A percentile compares a stretch with the other conserved stretches of the same genome.
phyloP scores from a whole-genome alignment of 2,888 invertebrate species.

The Himalopsyche kuldschensis region DNA sequence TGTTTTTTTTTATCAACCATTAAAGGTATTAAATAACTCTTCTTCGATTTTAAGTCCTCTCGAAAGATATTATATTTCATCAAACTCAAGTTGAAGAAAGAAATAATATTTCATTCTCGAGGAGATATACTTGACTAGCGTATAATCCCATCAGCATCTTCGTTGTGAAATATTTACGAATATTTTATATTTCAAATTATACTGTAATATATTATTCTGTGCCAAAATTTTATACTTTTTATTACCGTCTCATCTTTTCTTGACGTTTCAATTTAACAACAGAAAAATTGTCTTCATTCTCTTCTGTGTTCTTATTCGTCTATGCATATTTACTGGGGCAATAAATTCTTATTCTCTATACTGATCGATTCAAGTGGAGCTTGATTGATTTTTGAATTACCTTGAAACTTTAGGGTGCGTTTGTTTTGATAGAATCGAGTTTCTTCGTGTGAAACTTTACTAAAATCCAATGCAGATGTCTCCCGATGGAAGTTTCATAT shows the following conservation, averaged over 20 bases:
- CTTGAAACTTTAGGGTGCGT: background rate
- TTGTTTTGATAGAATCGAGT: background rate
- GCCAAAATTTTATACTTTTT: background rate
- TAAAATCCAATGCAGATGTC: background rate
- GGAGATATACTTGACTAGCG: background rate
- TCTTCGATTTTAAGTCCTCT: too few species aligned
- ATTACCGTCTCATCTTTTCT: background rate
- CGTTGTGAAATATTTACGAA: background rate
- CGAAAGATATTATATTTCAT: background rate
- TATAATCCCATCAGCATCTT: background rate
- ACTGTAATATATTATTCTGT: background rate
- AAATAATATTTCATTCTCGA: background rate
- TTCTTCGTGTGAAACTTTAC: background rate
- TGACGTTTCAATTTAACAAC: slow-evolving; percentile 3
- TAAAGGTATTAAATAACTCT: too few species aligned
- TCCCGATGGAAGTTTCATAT: background rate
- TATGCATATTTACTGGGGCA: background rate
- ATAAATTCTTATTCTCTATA: background rate
- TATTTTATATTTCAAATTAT: background rate
- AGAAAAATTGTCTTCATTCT: background rate
- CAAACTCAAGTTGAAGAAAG: background rate
- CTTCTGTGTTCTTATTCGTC: background rate
- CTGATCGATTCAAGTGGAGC: background rate
- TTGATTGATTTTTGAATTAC: background rate
- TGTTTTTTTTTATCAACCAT: too few species aligned